These are phyloP conservation scores for Nipponia nippon DNA, from an alignment of 2,113 vertebrate genomes.

Conservation along the genomic window DNA sequence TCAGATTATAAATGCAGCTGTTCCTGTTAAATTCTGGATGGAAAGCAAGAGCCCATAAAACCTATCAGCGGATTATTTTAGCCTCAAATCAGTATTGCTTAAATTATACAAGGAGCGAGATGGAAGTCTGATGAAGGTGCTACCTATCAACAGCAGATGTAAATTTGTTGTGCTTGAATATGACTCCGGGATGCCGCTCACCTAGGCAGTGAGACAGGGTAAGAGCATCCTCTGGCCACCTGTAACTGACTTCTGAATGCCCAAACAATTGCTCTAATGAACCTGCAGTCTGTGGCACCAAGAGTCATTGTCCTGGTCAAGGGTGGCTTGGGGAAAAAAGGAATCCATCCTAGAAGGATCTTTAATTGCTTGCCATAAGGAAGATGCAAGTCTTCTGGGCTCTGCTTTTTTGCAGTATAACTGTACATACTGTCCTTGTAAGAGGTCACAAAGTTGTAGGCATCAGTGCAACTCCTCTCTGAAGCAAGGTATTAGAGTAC, in stretches of 20 bases:
- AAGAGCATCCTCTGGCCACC: not conserved
- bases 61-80: conserved; percentile 6
- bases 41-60: conserved; percentile 14
- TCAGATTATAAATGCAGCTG: conserved; percentile 32
- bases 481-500: not conserved
- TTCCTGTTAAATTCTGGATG: conserved; percentile 16
- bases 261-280: not conserved
- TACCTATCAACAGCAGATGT: not conserved
- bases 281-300: not conserved
- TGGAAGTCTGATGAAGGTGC: not conserved
- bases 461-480: not conserved
- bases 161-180: not conserved
- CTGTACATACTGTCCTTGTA: not conserved
- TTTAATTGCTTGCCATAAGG: not conserved
- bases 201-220: not conserved
- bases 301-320: not conserved
- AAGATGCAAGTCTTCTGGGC: not conserved
- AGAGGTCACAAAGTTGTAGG: not conserved
- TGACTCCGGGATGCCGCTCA: not conserved
- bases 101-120: not conserved
- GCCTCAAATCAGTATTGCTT: conserved; percentile 2
- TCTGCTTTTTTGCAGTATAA: not conserved
- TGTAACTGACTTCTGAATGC: not conserved
- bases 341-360: not conserved
- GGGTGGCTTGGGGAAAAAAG: not conserved